Conservation (phyloP, 2,888 invertebrate genomes). For the Teinopalpus imperialis region DNA sequence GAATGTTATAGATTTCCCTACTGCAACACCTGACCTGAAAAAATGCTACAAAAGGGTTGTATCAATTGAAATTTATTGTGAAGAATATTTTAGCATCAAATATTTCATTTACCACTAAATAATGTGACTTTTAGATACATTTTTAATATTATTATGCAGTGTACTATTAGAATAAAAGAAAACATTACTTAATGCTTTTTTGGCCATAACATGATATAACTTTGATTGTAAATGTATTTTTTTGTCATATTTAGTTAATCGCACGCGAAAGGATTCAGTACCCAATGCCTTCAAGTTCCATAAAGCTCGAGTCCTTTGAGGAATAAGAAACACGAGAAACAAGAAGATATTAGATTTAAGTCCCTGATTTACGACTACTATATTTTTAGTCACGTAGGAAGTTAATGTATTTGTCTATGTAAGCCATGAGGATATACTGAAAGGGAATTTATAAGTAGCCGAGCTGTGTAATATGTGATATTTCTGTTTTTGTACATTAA, state of each 20-base stretch:
- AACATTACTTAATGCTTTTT: too few species aligned
- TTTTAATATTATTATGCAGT: too few species aligned
- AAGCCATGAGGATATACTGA: constrained; percentile 12
- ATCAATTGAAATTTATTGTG: too few species aligned
- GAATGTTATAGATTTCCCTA: too few species aligned
- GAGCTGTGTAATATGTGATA: not conserved
- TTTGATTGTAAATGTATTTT: not conserved
- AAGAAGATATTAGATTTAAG: constrained; percentile 21
- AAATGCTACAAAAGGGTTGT: too few species aligned
- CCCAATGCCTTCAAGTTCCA: not conserved
- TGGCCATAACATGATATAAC: too few species aligned
- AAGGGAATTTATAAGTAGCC: constrained; percentile 17
- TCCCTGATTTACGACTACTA: constrained; percentile 20
- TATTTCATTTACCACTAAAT: too few species aligned
- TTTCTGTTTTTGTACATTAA: not conserved
- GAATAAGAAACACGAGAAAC: constrained; percentile 3
- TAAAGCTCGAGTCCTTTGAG: constrained; percentile 12
- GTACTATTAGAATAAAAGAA: too few species aligned
- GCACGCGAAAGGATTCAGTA: constrained; percentile 4
- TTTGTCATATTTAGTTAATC: too few species aligned
- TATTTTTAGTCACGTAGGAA: constrained; percentile 24
- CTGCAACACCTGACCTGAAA: too few species aligned
- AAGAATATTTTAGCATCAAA: too few species aligned
- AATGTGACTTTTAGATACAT: too few species aligned
- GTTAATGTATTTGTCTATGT: constrained; percentile 24